Base-by-base conservation (phyloP, 2,113 vertebrate genomes). In the Melospiza melodia region DNA sequence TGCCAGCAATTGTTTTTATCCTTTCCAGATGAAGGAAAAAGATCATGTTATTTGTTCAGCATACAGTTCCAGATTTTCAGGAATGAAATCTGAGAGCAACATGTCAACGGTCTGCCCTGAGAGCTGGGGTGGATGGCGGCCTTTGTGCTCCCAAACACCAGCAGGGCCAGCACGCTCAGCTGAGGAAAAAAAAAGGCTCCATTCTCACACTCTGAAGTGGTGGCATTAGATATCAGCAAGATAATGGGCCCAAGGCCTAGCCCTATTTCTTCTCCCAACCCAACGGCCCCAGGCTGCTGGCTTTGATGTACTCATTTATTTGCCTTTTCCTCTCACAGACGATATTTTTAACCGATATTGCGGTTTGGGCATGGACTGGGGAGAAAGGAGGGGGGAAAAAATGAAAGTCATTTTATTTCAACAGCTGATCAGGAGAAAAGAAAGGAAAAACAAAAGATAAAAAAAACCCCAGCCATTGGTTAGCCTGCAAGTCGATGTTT, bases 141-240 rank as follows among this genome's bases (percentile, higher is more conserved):
- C 97, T 98, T 98, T 98, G 98, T 98, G 97, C 97, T 97, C 89
- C 93, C 97, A 95, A 98, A 94, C 97, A 97, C 97, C 97, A 95
- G 93, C 71, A 63, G 94, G 96, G 97, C 97, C 94, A 57, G 93
- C 95, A 94, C 18, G 54, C 96, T 97, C 80, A 66, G 94, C 95
- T 96, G 71, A 41, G 51, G 51, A n/a, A 87, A 89, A 95, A 90
- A 97, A 97, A 97, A 91, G 94, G 62, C 90, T 94, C 97, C 86
- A 91, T 97, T 98, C 97, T 98, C 97, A 96, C 95, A 97, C 95
- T 97, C 95, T 93, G 92, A 96, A 97, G 94, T 81, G 89, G 95
- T 95, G 95, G 96, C 97, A 96, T 98, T 98, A 97, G 96, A 96
- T 98, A 97, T 97, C 98, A 96, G 87, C 88, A 96, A 94, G 98